Evolutionary conservation across 2,888 invertebrate genomes (phyloP).

Genomic region (Drosophila neonasuta): DNA sequence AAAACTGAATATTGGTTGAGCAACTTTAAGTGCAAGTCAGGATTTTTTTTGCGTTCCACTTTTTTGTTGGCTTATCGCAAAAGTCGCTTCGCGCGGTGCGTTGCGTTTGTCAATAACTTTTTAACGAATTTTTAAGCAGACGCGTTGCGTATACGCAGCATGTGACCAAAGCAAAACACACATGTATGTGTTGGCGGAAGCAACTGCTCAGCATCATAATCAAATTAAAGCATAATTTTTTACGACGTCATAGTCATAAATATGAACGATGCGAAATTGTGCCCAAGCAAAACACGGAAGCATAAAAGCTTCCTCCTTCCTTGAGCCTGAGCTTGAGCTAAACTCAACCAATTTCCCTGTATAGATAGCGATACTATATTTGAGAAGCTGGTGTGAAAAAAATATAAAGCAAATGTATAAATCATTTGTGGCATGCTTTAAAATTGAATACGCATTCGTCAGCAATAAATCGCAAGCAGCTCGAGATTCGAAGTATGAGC

Average conservation of each 20-base stretch:
- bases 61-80: slow-evolving; percentile 33
- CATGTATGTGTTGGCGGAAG: slow-evolving; percentile 22
- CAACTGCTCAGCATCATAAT: slow-evolving; percentile 63
- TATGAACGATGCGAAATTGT: slow-evolving; percentile 69
- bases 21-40: slow-evolving; percentile 57
- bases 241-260: slow-evolving; percentile 76
- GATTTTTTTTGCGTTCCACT: not conserved
- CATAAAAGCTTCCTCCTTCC: slow-evolving; percentile 33
- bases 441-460: slow-evolving; percentile 78
- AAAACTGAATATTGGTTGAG: slow-evolving; percentile 2
- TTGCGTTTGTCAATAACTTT: slow-evolving; percentile 64
- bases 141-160: slow-evolving; percentile 63
- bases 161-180: slow-evolving; percentile 5
- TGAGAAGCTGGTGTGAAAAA: slow-evolving; percentile 46
- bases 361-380: slow-evolving; percentile 18
- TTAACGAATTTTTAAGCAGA: slow-evolving; percentile 60
- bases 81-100: slow-evolving; percentile 21
- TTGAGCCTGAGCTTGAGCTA: slow-evolving; percentile 13
- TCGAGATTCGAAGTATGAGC: slow-evolving; percentile 1
- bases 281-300: slow-evolving; percentile 28
- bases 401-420: slow-evolving; percentile 76
- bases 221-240: slow-evolving; percentile 78
- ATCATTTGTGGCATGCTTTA: slow-evolving; percentile 71
- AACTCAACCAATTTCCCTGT: slow-evolving; percentile 51
- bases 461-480: slow-evolving; percentile 68